Base-by-base conservation (phyloP, 2,888 invertebrate genomes). In the Eledona agricola region DNA sequence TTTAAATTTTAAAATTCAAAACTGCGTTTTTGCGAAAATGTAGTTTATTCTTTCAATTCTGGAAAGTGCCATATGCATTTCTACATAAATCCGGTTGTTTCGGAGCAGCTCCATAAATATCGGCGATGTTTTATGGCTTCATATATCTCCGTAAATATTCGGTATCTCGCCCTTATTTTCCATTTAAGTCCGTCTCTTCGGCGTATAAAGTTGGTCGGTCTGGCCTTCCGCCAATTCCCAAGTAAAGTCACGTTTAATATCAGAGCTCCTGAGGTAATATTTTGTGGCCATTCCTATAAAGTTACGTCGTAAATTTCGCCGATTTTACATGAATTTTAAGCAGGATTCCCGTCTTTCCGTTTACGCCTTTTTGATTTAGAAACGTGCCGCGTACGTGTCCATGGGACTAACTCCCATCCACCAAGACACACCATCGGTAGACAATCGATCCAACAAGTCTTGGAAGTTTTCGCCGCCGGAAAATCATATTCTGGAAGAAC, bases 401-500 rank as follows among this genome's bases (percentile, higher is more conserved):
- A 45, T n/a, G n/a, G n/a, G n/a, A n/a, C n/a, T n/a, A n/a, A n/a
- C n/a, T n/a, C n/a, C n/a, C n/a, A n/a, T n/a, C n/a, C n/a, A n/a
- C n/a, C n/a, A n/a, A n/a, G n/a, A n/a, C n/a, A n/a, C n/a, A n/a
- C n/a, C n/a, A n/a, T n/a, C n/a, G n/a, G n/a, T n/a, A n/a, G n/a
- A n/a, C n/a, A n/a, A n/a, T n/a, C n/a, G n/a, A n/a, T n/a, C n/a
- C n/a, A n/a, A n/a, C n/a, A n/a, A n/a, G n/a, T n/a, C n/a, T n/a
- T n/a, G n/a, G n/a, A 63, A 64, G 59, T 63, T 62, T 61, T 52
- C 53, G 55, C 55, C 55, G 56, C 46, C 54, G 54, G 60, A 59
- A 37, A 69, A 61, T 67, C 68, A 71, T 69, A 64, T 73, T 74
- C 73, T 73, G 74, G 74, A 74, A 74, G 72, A 74, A 57, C 67